phyloP scores from a whole-genome alignment of 2,113 vertebrate genomes.

The Calonectris borealis region DNA sequence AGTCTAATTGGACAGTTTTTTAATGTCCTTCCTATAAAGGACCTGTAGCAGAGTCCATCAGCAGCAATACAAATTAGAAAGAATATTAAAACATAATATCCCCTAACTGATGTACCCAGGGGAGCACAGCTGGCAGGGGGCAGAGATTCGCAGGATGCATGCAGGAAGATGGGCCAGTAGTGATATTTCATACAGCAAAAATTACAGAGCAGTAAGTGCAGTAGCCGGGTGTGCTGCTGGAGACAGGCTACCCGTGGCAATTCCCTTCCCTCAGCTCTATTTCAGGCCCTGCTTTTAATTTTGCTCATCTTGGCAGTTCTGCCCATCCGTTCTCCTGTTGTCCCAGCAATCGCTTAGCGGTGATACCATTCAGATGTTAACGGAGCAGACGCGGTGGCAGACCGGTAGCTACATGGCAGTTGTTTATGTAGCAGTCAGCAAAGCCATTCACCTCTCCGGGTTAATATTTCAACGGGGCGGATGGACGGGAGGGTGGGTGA shows the following conservation, averaged over 20 bases:
- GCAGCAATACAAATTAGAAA: neutral
- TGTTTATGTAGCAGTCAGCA: slow-evolving; percentile 55
- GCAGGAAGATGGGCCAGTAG: neutral
- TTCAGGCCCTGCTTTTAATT: neutral
- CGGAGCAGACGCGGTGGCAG: neutral
- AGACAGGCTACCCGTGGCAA: neutral
- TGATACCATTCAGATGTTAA: neutral
- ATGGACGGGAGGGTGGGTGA: neutral
- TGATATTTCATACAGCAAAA: neutral
- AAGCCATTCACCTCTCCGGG: neutral
- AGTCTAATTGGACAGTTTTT: neutral
- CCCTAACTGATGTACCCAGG: neutral
- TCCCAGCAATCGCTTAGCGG: neutral
- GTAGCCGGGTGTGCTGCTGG: neutral
- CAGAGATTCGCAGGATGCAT: neutral
- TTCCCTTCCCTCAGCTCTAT: neutral
- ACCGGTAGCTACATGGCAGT: neutral
- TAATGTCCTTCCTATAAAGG: neutral
- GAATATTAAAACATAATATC: neutral
- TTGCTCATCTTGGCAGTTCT: neutral
- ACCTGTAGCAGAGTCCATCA: neutral
- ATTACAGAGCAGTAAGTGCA: accelerated
- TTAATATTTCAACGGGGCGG: neutral
- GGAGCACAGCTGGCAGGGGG: neutral
- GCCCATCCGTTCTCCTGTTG: neutral